These are phyloP conservation scores for Psilopsiagon aurifrons DNA, from an alignment of 2,113 vertebrate species.

Conservation along the genomic window DNA sequence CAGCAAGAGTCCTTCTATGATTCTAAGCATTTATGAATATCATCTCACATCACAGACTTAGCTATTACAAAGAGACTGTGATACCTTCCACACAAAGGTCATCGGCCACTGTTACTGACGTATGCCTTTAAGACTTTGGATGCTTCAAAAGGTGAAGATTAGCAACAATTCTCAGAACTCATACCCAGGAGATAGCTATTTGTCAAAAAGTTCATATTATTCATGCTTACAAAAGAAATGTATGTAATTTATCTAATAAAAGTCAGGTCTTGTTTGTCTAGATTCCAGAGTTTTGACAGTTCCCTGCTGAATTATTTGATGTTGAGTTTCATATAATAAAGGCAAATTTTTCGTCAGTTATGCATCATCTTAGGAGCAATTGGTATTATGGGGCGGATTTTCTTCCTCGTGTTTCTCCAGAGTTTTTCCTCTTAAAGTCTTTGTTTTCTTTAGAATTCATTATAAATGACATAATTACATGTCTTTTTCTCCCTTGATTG, in stretches of 20 bases:
- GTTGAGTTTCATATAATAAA: conserved; percentile 40
- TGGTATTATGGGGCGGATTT: conserved; percentile 34
- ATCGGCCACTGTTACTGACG: conserved; percentile 71
- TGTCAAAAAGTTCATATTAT: conserved; percentile 76
- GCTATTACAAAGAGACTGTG: background rate
- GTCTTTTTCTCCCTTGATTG: conserved; percentile 75
- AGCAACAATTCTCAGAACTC: conserved; percentile 70
- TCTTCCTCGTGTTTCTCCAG: conserved; percentile 49
- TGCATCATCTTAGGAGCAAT: conserved; percentile 53
- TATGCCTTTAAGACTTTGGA: conserved; percentile 71
- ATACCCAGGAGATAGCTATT: conserved; percentile 70
- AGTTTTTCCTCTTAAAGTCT: conserved; percentile 72
- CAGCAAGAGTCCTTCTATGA: background rate
- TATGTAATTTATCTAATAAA: conserved; percentile 69
- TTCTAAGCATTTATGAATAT: background rate
- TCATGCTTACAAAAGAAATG: conserved; percentile 60
- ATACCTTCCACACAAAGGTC: conserved; percentile 53
- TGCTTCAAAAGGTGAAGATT: conserved; percentile 81
- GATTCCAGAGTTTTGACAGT: conserved; percentile 49
- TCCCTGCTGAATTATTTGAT: conserved; percentile 25
- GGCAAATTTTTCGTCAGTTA: conserved; percentile 66
- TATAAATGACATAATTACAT: conserved; percentile 76
- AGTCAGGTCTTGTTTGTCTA: conserved; percentile 45
- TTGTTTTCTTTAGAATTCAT: conserved; percentile 78
- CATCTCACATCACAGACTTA: background rate